phyloP scores from a whole-genome alignment of 35 echinoderm and acorn worm genomes.

The Eucidaris tribuloides region DNA sequence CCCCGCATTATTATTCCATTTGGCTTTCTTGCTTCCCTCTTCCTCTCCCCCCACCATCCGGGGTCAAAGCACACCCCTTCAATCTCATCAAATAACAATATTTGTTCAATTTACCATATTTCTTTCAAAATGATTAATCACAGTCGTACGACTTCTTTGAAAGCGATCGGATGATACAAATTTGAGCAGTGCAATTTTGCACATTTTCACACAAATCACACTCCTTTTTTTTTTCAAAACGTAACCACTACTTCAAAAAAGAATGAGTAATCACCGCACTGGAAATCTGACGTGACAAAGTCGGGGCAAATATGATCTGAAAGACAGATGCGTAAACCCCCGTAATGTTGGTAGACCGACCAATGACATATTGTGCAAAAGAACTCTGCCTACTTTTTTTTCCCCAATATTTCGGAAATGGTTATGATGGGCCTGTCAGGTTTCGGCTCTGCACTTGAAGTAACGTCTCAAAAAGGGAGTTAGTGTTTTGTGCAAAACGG shows the following conservation, averaged over 20 bases:
- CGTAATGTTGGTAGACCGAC: background rate
- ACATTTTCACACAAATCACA: too few species aligned
- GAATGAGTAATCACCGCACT: conserved; percentile 24
- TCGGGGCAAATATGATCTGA: background rate
- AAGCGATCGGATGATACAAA: too few species aligned
- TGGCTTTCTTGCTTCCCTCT: background rate
- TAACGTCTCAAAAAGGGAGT: background rate
- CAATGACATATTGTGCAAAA: too few species aligned
- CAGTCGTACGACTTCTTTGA: too few species aligned
- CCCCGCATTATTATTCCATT: background rate
- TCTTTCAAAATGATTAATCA: too few species aligned
- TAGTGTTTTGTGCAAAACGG: background rate
- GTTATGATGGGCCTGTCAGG: background rate
- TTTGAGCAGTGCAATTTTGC: too few species aligned
- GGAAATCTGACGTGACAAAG: conserved; percentile 18
- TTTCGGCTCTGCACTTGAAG: background rate
- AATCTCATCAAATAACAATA: too few species aligned
- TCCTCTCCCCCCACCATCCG: background rate
- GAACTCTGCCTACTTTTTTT: background rate
- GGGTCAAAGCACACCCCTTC: too few species aligned
- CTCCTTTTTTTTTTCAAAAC: too few species aligned
- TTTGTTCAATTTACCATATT: too few species aligned
- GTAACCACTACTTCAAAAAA: too few species aligned
- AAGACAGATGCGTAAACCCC: conserved; percentile 25
- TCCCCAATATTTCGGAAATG: background rate